Evolutionary conservation across 1,140 invertebrate genomes (phyloP), one percentile per base, ranked within the genome.

Genomic region (Mercenaria mercenaria): DNA sequence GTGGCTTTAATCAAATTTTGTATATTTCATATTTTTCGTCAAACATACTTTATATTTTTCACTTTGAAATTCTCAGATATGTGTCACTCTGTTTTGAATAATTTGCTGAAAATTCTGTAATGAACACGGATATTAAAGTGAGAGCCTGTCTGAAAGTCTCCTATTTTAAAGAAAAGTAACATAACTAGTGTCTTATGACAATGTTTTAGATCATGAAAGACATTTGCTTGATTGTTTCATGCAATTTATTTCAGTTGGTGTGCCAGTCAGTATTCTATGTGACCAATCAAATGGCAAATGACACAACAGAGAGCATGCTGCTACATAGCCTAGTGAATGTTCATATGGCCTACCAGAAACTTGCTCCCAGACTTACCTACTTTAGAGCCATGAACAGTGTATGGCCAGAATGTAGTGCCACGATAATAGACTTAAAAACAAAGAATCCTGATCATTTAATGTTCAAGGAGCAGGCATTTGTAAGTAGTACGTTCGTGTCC

Each of bases 341-440:
- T 15, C 85, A 79, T 56, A 15, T 87, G 37, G 85, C 85, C 43
- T 87, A 77, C 41, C 29, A 79, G 52, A 59, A n/a, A 29, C 59
- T 87, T 20, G 47, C 85, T 13, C 50, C 37, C 0, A 56, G 85
- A 79, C 74, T 88, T 1, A 64, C 86, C 23, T 89, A 83, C 43
- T 89, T 89, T 52, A 67, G 52, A 32, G 69, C 29, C 3, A 83
- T 89, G 69, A 83, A 84, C 72, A 47, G 72, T 26, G 72, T 89
- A 13, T 89, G 88, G 88, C 80, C 88, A 41, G 79, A 89, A 18
- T 89, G 88, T 72, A 84, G 80, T 50, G 11, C 37, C 10, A 52
- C 47, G 0, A 83, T 83, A 18, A 50, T 47, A 11, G 50, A 34
- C 0, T 10, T 83, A 26, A 52, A 89, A 77, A 26, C n/a, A 29